Percentiles rank a stretch among this genome's conserved stretches.
These are phyloP conservation scores for Podarcis raffonei DNA, from an alignment of 2,113 vertebrate species.

Conservation along the genomic window DNA sequence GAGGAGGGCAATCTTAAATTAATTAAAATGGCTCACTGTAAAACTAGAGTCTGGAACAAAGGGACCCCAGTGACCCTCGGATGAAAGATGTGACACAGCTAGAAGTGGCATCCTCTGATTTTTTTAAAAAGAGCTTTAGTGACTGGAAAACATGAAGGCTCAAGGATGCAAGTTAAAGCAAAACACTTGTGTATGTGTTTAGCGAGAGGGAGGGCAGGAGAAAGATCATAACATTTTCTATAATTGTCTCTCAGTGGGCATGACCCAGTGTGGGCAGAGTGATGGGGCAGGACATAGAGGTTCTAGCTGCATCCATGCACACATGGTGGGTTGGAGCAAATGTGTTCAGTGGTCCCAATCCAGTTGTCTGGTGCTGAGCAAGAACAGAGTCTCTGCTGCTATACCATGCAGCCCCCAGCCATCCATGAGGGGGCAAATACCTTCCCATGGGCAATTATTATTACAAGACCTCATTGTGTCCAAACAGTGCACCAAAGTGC, in stretches of 20 bases:
- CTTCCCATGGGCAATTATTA: background rate
- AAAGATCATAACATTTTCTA: background rate
- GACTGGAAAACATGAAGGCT: background rate
- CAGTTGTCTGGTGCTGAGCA: background rate
- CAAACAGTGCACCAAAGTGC: background rate
- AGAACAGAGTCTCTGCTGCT: background rate
- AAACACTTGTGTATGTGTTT: background rate
- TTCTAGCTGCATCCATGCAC: background rate
- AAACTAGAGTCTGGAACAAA: constrained; percentile 43
- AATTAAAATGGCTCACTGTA: constrained; percentile 46
- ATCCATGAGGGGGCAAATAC: background rate
- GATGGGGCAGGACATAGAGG: background rate
- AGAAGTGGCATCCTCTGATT: constrained; percentile 26
- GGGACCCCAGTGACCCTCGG: constrained; percentile 19
- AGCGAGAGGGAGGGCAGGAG: no score
- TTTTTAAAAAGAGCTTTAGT: constrained; percentile 13
- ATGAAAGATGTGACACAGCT: constrained; percentile 20
- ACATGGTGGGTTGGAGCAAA: background rate
- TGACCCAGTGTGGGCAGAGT: background rate
- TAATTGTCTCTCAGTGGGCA: background rate
- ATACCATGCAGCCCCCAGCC: background rate
- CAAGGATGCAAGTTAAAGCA: background rate
- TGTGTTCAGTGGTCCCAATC: background rate
- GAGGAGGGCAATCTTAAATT: constrained; percentile 51
- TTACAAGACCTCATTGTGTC: background rate